Evolutionary conservation across 2,888 invertebrate species (phyloP), one percentile per base, ranked within the genome.

Genomic region (Sinelater perroti): DNA sequence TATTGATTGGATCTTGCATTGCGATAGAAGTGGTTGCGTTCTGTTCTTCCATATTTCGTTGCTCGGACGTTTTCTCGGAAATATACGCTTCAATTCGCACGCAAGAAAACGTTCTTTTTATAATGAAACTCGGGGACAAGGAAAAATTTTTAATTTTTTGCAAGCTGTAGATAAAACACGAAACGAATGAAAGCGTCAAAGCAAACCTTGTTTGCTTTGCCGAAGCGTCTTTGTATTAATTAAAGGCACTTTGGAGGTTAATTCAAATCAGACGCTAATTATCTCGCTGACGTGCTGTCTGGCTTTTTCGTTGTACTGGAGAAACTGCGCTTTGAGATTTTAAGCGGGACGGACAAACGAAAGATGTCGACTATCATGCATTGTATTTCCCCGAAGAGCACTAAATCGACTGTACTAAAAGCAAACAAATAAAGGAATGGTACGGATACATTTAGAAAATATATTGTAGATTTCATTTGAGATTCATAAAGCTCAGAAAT

Each of bases 81-180:
- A 24, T 40, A 21, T 24, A 40, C 40, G 24, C 26, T 40, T 24
- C 21, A 14, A 21, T 14, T 40, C 24, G 40, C 20, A 40, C 40
- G 10, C 26, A 40, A 40, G 24, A 21, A 40, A 40, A 40, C 26
- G 24, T 40, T 40, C 18, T 35, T 40, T 24, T 40, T 40, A 40
- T 24, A 40, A 40, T 24, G 40, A 40, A 40, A 40, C 26, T 21
- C 24, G 8, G 11, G 13, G 21, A 6, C 11, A 13, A 16, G 24
- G 40, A 40, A 14, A 40, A 40, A 16, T 40, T 40, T 40, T 40
- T 16, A 40, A 24, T 40, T 40, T 40, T 24, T 40, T 24, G 40
- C 24, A 14, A 40, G 14, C 16, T 40, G 40, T 40, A 14, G 40
- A 6, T 38, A 24, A 40, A 24, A 40, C 40, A 40, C 26, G 14